Conservation (phyloP, 2,797 vertebrate species). For the Hapalemur alaotrensis region DNA sequence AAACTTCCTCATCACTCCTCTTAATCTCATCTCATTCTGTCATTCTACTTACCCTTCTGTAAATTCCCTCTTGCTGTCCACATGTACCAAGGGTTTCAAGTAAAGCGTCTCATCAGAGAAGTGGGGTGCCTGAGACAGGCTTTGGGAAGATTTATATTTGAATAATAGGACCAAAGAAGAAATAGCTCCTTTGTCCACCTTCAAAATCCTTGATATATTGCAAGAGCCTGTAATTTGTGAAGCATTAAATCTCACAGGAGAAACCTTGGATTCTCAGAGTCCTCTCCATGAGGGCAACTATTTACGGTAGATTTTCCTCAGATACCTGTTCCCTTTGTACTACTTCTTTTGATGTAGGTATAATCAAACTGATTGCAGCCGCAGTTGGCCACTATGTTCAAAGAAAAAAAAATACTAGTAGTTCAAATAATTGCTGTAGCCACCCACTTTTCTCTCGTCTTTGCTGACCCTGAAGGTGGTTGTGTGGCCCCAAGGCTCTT, state of each 20-base stretch:
- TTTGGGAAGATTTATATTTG: background rate
- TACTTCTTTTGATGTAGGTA: slow-evolving; percentile 18
- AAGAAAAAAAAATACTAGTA: background rate
- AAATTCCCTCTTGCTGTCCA: slow-evolving; percentile 32
- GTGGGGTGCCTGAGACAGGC: background rate
- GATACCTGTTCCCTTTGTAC: background rate
- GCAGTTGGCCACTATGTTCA: background rate
- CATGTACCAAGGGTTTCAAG: background rate
- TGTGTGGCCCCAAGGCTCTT: background rate
- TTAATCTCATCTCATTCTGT: background rate
- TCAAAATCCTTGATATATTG: slow-evolving; percentile 22
- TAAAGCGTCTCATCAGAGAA: slow-evolving; percentile 32
- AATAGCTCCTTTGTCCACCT: background rate
- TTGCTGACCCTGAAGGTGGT: background rate
- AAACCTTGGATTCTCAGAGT: slow-evolving; percentile 29
- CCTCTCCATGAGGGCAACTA: slow-evolving; percentile 38
- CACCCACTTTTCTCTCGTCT: background rate
- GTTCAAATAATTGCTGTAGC: slow-evolving; percentile 54
- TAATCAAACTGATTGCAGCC: slow-evolving; percentile 46
- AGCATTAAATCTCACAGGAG: slow-evolving; percentile 33
- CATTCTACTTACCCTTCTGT: slow-evolving; percentile 29
- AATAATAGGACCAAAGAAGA: slow-evolving; percentile 45
- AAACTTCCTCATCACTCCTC: background rate
- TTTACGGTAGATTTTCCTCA: slow-evolving; percentile 30
- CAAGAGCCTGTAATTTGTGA: slow-evolving; percentile 33